Conservation (phyloP, 35 echinoderm and acorn worm genomes). For the Patiria miniata region DNA sequence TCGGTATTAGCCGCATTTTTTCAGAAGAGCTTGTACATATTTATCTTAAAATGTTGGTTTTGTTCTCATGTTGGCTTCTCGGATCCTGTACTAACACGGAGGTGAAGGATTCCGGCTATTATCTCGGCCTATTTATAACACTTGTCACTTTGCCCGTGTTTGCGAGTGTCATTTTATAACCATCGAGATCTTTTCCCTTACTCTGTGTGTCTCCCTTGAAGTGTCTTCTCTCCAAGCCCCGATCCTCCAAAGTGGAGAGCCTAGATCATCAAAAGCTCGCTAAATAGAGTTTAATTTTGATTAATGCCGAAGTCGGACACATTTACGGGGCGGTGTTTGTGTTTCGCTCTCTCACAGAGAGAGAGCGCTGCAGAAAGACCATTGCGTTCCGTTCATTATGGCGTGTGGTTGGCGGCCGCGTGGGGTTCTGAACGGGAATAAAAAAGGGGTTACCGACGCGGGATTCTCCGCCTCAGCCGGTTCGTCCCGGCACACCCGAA, state of each 20-base stretch:
- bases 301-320: constrained; percentile 1
- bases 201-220: background rate
- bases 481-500: background rate
- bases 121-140: background rate
- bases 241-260: background rate
- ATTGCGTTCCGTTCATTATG: too few relatives aligned
- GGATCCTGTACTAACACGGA: too few relatives aligned
- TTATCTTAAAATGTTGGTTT: too few relatives aligned
- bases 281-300: constrained; percentile 27
- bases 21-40: too few relatives aligned
- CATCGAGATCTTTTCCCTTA: background rate
- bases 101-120: background rate
- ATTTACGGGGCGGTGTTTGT: background rate
- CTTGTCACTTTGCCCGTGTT: background rate
- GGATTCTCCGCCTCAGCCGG: too few relatives aligned
- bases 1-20: too few relatives aligned
- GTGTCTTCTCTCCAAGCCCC: background rate
- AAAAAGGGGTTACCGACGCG: too few relatives aligned
- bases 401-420: too few relatives aligned
- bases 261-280: background rate
- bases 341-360: background rate
- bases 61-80: too few relatives aligned
- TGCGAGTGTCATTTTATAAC: background rate
- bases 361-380: too few relatives aligned
- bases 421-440: too few relatives aligned